Conservation (phyloP, 2,113 vertebrate species). For the Chaetodon auriga region DNA sequence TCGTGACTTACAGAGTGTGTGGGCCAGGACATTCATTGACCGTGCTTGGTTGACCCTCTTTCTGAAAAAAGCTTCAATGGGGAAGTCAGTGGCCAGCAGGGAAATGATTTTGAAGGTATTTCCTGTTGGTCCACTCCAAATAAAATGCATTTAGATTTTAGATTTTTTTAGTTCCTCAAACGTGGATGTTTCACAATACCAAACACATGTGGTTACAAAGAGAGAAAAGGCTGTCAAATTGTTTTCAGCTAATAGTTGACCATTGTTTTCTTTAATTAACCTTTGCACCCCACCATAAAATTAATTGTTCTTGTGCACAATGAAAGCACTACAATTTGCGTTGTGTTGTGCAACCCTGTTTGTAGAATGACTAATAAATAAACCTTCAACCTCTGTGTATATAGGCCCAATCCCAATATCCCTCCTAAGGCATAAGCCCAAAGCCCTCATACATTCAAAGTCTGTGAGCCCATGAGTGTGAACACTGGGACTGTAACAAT, state of each 20-base stretch:
- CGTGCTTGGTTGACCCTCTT: constrained; percentile 45
- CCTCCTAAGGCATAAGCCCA: too few species aligned
- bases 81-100: constrained; percentile 32
- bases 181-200: not conserved
- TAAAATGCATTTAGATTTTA: not conserved
- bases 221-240: not conserved
- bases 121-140: not conserved
- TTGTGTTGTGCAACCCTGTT: not conserved
- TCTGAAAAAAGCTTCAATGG: constrained; percentile 20
- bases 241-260: not conserved
- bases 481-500: too few species aligned
- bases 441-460: too few species aligned
- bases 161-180: not conserved
- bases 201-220: not conserved
- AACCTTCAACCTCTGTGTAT: not conserved
- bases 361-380: not conserved
- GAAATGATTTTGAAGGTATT: constrained; percentile 33
- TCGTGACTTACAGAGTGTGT: constrained; percentile 63
- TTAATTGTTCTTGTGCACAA: not conserved
- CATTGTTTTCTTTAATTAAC: too few species aligned
- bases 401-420: too few species aligned
- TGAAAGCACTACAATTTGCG: not conserved
- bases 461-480: not conserved
- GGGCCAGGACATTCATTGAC: constrained; percentile 67
- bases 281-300: too few species aligned